Conservation (phyloP, 1,140 invertebrate genomes). For the Aphelinus certus region DNA sequence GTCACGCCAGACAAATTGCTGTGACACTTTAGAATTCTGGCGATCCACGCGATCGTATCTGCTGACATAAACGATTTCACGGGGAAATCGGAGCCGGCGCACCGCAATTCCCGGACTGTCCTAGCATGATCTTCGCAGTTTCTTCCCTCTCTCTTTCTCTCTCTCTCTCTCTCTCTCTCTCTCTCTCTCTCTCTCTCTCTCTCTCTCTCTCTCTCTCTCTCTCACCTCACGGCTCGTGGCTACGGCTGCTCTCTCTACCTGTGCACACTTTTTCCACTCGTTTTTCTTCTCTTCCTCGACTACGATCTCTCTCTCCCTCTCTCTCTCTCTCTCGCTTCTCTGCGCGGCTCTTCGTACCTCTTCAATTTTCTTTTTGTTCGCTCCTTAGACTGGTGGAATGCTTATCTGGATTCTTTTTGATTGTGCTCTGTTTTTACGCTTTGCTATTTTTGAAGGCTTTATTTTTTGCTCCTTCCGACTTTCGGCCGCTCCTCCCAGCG, state of each 20-base stretch:
- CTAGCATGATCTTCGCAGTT: constrained; percentile 43
- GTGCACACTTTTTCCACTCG: background rate
- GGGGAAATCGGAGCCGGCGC: constrained; percentile 37
- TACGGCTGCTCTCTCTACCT: background rate
- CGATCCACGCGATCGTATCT: constrained; percentile 24
- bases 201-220: constrained; percentile 39
- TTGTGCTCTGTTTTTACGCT: constrained; percentile 31
- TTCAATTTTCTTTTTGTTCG: background rate
- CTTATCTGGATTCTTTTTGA: constrained; percentile 19
- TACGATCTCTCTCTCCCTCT: background rate
- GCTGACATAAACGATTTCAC: constrained; percentile 42
- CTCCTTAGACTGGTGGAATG: background rate
- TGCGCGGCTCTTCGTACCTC: background rate
- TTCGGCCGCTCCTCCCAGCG: constrained; percentile 1
- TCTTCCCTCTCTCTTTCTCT: constrained; percentile 38
- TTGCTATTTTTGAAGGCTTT: constrained; percentile 8
- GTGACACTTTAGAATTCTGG: constrained; percentile 32
- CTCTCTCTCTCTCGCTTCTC: background rate
- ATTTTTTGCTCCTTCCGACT: constrained; percentile 5
- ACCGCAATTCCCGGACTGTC: constrained; percentile 41
- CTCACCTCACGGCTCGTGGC: background rate
- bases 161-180: constrained; percentile 2
- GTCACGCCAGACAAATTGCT: constrained; percentile 33
- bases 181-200: constrained; percentile 40
- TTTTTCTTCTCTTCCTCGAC: background rate